Evolutionary conservation across 2,113 vertebrate species (phyloP).

Genomic region (Malurus alboscapulatus): DNA sequence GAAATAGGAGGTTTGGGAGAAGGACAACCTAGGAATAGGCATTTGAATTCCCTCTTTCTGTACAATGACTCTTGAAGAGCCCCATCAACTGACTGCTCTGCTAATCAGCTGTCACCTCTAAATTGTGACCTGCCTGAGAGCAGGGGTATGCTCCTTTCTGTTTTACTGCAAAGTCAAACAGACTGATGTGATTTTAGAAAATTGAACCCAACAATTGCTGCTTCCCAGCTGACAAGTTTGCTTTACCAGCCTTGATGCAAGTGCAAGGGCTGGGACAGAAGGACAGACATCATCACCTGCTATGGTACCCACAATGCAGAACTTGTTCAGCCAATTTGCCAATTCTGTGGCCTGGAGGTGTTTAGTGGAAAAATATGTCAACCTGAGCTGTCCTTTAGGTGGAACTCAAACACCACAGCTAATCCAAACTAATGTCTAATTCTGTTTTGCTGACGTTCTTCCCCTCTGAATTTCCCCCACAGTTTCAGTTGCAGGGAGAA

Average conservation of each 20-base stretch:
- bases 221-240: not conserved
- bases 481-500: not conserved
- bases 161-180: not conserved
- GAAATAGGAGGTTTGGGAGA: not conserved
- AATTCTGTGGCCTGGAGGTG: not conserved
- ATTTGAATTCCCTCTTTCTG: not conserved
- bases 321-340: not conserved
- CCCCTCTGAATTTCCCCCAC: not conserved
- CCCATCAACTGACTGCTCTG: not conserved
- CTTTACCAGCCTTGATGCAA: not conserved
- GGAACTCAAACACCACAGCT: not conserved
- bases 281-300: accelerated
- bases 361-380: not conserved
- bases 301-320: not conserved
- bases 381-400: not conserved
- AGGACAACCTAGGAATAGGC: not conserved
- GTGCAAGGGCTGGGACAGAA: not conserved
- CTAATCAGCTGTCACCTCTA: not conserved
- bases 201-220: not conserved
- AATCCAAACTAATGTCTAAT: not conserved
- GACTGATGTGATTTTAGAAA: not conserved
- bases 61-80: not conserved
- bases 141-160: not conserved
- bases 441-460: constrained; percentile 3
- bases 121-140: not conserved